Evolutionary conservation across 2,797 vertebrate genomes (phyloP).

Genomic region (Etheostoma nigrum): DNA sequence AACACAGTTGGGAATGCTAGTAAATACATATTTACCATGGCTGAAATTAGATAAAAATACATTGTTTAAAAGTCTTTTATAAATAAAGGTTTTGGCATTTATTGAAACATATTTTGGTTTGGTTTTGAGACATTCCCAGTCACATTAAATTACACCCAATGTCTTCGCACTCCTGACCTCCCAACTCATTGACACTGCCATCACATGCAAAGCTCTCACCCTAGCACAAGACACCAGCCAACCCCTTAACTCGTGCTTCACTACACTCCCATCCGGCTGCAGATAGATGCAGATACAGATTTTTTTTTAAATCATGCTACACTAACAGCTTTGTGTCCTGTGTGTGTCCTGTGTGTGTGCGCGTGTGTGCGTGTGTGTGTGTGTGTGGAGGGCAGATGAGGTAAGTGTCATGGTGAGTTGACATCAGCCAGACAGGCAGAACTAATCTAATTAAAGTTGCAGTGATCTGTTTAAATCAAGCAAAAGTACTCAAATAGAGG

Average conservation of each 20-base stretch:
- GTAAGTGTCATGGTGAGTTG: constrained; percentile 17
- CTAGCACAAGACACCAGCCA: neutral
- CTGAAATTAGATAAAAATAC: neutral
- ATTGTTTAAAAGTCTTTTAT: no score
- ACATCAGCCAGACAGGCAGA: constrained; percentile 27
- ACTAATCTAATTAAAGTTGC: constrained; percentile 28
- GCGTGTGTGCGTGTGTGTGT: neutral
- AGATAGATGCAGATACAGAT: neutral
- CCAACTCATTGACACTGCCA: neutral
- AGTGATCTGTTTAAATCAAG: constrained; percentile 8
- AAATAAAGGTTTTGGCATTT: neutral
- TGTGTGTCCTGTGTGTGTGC: no score
- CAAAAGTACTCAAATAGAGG: constrained; percentile 4
- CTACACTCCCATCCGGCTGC: neutral
- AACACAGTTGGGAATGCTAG: neutral
- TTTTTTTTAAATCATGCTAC: neutral
- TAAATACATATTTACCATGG: neutral
- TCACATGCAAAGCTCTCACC: neutral
- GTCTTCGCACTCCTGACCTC: neutral
- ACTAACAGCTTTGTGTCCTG: neutral
- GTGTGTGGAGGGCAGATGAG: constrained; percentile 19
- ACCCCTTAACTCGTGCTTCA: neutral
- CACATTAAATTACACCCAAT: neutral
- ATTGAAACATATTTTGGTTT: neutral
- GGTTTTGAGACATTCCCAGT: neutral